phyloP scores from a whole-genome alignment of 1,140 invertebrate species.

The Cherax quadricarinatus region DNA sequence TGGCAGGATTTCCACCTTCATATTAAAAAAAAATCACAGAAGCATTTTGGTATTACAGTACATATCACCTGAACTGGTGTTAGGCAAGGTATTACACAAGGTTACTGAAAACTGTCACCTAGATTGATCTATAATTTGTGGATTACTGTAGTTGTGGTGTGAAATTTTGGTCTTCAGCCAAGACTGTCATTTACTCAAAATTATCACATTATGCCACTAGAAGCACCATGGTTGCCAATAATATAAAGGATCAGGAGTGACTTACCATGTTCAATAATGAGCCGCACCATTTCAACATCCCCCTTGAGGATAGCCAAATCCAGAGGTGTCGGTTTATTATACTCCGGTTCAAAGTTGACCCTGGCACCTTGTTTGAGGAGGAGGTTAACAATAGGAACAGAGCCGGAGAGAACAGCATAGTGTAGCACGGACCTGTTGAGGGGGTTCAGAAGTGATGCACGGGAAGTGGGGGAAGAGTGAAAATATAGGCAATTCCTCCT shows the following conservation, averaged over 20 bases:
- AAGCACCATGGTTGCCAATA: too few species aligned
- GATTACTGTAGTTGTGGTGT: too few species aligned
- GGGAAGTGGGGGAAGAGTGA: constrained; percentile 35
- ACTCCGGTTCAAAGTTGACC: constrained; percentile 82
- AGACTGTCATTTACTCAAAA: too few species aligned
- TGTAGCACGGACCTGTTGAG: constrained; percentile 84
- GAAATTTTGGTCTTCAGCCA: too few species aligned
- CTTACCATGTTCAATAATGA: constrained; percentile 84
- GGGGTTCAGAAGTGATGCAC: not conserved
- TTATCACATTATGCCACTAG: too few species aligned
- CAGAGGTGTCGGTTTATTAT: constrained; percentile 88
- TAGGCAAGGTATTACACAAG: too few species aligned
- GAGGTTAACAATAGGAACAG: constrained; percentile 87
- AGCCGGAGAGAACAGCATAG: constrained; percentile 90
- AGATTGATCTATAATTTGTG: too few species aligned
- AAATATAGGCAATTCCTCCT: constrained; percentile 37
- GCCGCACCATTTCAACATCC: constrained; percentile 84
- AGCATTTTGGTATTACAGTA: too few species aligned
- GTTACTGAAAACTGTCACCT: too few species aligned
- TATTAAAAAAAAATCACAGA: too few species aligned
- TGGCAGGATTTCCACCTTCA: too few species aligned
- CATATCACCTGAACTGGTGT: too few species aligned
- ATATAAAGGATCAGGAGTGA: not conserved
- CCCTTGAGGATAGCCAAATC: constrained; percentile 91
- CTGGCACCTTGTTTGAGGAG: constrained; percentile 88